phyloP scores from a whole-genome alignment of 1,140 invertebrate species.

The Pogonomyrmex californicus region DNA sequence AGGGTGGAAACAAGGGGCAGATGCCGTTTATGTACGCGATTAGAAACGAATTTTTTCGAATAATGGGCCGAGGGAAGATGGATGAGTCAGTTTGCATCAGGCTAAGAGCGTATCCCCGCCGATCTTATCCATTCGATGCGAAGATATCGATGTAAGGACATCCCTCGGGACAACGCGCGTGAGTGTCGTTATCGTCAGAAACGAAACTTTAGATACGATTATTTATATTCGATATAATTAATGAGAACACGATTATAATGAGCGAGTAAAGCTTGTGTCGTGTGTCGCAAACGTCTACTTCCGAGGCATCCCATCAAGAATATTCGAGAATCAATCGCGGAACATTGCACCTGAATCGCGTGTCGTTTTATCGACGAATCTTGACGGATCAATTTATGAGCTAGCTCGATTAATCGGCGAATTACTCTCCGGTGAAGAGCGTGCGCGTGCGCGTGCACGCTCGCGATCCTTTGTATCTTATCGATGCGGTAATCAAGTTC shows the following conservation, averaged over 20 bases:
- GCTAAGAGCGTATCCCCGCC: constrained; percentile 1
- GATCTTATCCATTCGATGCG: constrained; percentile 63
- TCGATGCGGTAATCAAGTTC: constrained; percentile 22
- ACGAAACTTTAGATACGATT: constrained; percentile 35
- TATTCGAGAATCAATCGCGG: not conserved
- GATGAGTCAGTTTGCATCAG: not conserved
- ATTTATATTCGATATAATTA: constrained; percentile 52
- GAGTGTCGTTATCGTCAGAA: constrained; percentile 11
- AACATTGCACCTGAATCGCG: not conserved
- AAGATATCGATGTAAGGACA: constrained; percentile 28
- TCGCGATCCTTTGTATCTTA: constrained; percentile 36
- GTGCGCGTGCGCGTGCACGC: not conserved
- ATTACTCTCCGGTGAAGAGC: not conserved
- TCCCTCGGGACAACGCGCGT: not conserved
- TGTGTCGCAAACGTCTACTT: too few species aligned
- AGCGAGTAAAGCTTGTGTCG: not conserved
- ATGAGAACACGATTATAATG: not conserved
- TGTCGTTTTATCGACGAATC: constrained; percentile 41
- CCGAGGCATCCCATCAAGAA: not conserved
- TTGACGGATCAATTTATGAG: constrained; percentile 19
- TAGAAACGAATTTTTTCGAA: constrained; percentile 79
- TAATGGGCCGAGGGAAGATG: constrained; percentile 48
- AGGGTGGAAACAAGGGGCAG: constrained; percentile 79
- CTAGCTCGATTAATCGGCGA: constrained; percentile 35
- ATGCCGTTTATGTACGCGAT: constrained; percentile 77